Evolutionary conservation across 2,888 invertebrate genomes (phyloP).

Genomic region (Temnothorax unifasciatus): DNA sequence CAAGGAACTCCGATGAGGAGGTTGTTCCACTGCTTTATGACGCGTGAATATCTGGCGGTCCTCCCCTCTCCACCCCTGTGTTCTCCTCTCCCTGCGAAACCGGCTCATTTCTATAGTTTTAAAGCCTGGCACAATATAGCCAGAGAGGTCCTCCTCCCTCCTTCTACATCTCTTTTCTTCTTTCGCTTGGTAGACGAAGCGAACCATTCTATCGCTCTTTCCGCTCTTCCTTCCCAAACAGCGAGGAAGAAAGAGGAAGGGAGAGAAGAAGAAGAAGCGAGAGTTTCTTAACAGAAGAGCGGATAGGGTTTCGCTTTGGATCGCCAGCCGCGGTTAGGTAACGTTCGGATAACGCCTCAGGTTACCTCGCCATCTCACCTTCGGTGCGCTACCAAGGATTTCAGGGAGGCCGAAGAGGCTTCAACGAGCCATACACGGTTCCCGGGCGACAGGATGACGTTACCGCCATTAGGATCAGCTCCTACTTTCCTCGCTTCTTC

Average conservation of each 20-base stretch:
- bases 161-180: constrained; percentile 40
- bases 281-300: constrained; percentile 77
- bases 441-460: constrained; percentile 78
- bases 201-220: constrained; percentile 45
- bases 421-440: constrained; percentile 76
- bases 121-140: constrained; percentile 73
- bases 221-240: constrained; percentile 37
- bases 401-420: constrained; percentile 75
- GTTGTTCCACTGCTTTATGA: constrained; percentile 81
- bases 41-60: constrained; percentile 81
- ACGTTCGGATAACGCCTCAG: constrained; percentile 80
- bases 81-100: constrained; percentile 25
- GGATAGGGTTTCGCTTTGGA: constrained; percentile 82
- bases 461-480: constrained; percentile 81
- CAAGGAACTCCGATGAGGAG: constrained; percentile 61
- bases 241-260: constrained; percentile 16
- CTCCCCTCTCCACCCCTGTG: constrained; percentile 43
- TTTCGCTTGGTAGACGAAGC: constrained; percentile 44
- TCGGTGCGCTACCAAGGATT: constrained; percentile 82
- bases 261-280: constrained; percentile 49
- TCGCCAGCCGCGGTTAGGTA: constrained; percentile 77
- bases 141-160: constrained; percentile 52
- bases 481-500: constrained; percentile 62
- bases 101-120: constrained; percentile 71
- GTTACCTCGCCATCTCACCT: constrained; percentile 81